Evolutionary conservation across 2,113 vertebrate genomes (phyloP).

Genomic region (Notiomystis cincta): DNA sequence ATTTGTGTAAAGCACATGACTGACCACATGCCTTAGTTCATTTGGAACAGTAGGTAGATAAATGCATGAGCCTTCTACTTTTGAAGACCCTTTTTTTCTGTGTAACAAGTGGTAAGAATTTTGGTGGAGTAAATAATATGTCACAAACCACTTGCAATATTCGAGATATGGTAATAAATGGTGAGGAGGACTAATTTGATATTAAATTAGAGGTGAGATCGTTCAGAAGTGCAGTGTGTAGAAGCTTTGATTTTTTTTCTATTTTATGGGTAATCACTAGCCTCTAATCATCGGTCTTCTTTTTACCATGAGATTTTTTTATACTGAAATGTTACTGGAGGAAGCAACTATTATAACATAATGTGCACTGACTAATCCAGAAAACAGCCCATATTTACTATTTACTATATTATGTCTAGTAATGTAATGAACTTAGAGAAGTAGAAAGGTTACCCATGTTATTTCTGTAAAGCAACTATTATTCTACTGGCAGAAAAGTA

Average conservation of each 20-base stretch:
- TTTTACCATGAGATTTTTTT: neutral
- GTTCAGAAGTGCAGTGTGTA: neutral
- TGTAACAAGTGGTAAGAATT: constrained; percentile 2
- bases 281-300: neutral
- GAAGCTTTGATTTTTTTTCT: neutral
- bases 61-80: neutral
- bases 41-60: neutral
- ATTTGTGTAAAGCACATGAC: constrained; percentile 57
- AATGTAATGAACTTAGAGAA: neutral
- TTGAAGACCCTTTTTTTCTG: neutral
- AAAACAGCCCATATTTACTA: neutral
- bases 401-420: neutral
- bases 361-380: neutral
- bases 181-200: neutral
- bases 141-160: neutral
- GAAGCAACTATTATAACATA: neutral
- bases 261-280: neutral
- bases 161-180: neutral
- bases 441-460: neutral
- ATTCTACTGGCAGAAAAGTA: neutral
- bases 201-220: neutral
- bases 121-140: neutral
- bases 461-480: neutral
- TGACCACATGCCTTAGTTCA: constrained; percentile 15
- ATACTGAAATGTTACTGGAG: neutral